These are phyloP conservation scores for Sinella curviseta DNA, from an alignment of 1,140 invertebrate genomes.

Conservation along the genomic window DNA sequence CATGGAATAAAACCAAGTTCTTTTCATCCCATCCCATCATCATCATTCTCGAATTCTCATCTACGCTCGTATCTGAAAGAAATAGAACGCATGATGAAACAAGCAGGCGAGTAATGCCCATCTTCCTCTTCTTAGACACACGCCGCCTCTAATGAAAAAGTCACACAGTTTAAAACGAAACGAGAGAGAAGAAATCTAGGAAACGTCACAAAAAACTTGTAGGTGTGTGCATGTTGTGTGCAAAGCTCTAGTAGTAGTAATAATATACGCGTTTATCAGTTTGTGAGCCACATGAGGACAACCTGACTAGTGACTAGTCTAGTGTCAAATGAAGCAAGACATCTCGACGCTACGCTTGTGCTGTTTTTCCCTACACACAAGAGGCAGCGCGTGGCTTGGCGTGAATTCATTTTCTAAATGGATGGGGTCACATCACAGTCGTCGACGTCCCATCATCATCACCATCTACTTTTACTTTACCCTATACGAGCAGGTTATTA, in stretches of 20 bases:
- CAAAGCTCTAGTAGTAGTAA: too few species aligned
- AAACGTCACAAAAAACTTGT: background rate
- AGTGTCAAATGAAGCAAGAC: slow-evolving; percentile 8
- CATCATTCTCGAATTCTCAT: background rate
- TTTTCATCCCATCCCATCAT: too few species aligned
- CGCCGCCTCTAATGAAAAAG: background rate
- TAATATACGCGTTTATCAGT: background rate
- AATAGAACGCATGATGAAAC: background rate
- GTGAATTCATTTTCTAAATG: slow-evolving; percentile 19
- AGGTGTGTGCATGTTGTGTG: background rate
- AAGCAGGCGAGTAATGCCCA: background rate
- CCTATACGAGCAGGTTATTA: background rate
- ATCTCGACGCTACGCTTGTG: background rate
- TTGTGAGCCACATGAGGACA: background rate
- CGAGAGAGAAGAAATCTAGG: background rate
- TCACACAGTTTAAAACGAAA: background rate
- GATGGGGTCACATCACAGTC: background rate
- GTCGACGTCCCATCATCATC: background rate
- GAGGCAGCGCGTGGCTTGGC: slow-evolving; percentile 6
- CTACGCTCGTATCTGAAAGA: background rate
- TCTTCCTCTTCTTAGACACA: background rate
- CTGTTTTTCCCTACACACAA: background rate
- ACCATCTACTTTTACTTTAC: background rate
- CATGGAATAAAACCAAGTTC: too few species aligned
- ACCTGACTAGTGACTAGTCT: background rate